phyloP scores from a whole-genome alignment of 2,797 vertebrate species.

The Enteromius afrohamiltoni region DNA sequence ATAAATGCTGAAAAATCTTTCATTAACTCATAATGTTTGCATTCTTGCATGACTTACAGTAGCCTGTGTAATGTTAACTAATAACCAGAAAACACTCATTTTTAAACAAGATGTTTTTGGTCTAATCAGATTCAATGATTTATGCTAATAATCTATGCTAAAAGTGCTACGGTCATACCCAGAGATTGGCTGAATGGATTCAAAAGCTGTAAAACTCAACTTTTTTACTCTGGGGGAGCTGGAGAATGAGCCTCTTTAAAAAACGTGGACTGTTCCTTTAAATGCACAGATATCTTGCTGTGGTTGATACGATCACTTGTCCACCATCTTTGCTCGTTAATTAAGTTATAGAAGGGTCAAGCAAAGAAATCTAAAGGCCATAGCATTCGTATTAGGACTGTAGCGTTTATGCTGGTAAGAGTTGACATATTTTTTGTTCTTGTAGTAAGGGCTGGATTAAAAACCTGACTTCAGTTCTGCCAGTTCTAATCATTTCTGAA shows the following conservation, averaged over 20 bases:
- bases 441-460: neutral
- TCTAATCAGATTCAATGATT: no score
- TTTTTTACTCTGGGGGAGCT: no score
- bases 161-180: no score
- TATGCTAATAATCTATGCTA: no score
- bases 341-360: conserved; percentile 35
- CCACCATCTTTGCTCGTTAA: conserved; percentile 47
- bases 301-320: conserved; percentile 11
- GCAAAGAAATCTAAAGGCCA: conserved; percentile 32
- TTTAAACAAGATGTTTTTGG: no score
- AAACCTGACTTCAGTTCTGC: neutral
- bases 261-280: neutral
- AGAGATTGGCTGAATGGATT: no score
- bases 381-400: neutral
- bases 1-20: neutral
- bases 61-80: neutral
- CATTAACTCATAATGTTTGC: neutral
- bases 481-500: neutral
- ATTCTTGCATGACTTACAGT: neutral
- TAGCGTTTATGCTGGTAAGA: neutral
- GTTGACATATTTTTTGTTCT: neutral
- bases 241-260: no score
- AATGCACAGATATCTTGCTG: neutral
- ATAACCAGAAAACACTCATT: no score
- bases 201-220: no score